phyloP scores from a whole-genome alignment of 2,888 invertebrate species.

The Galerucella pusilla region DNA sequence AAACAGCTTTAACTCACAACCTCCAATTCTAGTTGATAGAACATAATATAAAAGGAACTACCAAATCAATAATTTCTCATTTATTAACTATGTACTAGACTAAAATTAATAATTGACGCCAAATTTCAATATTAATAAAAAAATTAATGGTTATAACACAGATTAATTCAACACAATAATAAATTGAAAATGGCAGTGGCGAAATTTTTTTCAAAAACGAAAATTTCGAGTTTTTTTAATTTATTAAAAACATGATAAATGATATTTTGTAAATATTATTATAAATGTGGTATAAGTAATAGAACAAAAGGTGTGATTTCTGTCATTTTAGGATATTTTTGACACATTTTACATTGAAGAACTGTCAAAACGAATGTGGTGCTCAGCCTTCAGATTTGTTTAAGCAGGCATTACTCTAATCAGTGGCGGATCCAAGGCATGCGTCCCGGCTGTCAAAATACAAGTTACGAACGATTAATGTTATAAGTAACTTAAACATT shows the following conservation, averaged over 20 bases:
- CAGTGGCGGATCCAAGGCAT: too few species aligned
- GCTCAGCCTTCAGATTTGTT: too few species aligned
- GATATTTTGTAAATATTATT: not conserved
- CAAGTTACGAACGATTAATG: too few species aligned
- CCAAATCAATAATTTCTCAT: constrained; percentile 26
- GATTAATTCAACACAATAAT: constrained; percentile 18
- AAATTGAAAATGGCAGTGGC: constrained; percentile 35
- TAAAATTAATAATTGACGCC: constrained; percentile 40
- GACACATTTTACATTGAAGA: too few species aligned
- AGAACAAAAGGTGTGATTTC: not conserved
- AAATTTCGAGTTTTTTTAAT: not conserved
- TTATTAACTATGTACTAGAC: constrained; percentile 32
- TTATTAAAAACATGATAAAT: not conserved
- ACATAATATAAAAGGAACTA: constrained; percentile 22
- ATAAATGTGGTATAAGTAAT: not conserved
- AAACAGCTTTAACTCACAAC: constrained; percentile 4
- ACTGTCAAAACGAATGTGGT: too few species aligned
- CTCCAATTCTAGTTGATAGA: constrained; percentile 6
- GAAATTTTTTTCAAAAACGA: constrained; percentile 7
- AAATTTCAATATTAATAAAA: constrained; percentile 31
- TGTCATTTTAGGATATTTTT: too few species aligned
- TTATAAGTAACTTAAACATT: too few species aligned
- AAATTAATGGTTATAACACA: constrained; percentile 22
- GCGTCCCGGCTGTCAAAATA: too few species aligned
- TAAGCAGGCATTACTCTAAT: too few species aligned